Base-by-base conservation (phyloP, 1,140 invertebrate species). In the Aleiodes sp. region DNA sequence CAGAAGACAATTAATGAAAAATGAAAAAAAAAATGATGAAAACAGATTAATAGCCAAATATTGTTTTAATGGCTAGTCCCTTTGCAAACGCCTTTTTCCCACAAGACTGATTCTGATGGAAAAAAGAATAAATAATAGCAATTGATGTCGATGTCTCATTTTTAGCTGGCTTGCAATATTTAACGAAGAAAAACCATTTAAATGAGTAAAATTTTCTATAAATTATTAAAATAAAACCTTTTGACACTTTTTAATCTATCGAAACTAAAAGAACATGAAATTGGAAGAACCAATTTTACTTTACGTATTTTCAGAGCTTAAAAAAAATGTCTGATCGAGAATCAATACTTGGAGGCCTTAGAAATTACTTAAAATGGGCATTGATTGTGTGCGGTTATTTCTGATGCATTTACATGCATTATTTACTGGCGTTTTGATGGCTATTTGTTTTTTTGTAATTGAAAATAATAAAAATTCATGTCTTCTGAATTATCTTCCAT, bases 91-190 rank as follows among this genome's bases (percentile, higher is more conserved):
- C 63, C 37, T 64, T 64, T 64, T 28, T 39, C 61, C 33, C 9
- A 39, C 9, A 65, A 65, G 63, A 65, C 63, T 65, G 63, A 65
- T 46, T 24, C 39, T 52, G 24, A 29, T 43, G 41, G 46, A 28
- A 12, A 12, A 31, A 31, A 60, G 16, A 8, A n/a, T n/a, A n/a
- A n/a, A n/a, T n/a, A n/a, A n/a, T n/a, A 43, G 39, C 39, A 43
- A 4, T 43, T 43, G n/a, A 43, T 16, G 39, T 43, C 39, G 2
- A 43, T n/a, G 39, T n/a, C n/a, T 43, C 39, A 8, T 52, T 52
- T 52, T 52, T 24, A 24, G 46, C 21, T 52, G 46, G 46, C 16
- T 52, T 52, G 46, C 21, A 24, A 24, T 52, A 24, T 52, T 52
- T 52, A 1, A n/a, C n/a, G n/a, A n/a, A n/a, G n/a, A 43, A 24